A percentile compares a stretch with the other conserved stretches of the same genome.
Conservation (phyloP, 2,797 vertebrate genomes). For the Phalanger gymnotis region DNA sequence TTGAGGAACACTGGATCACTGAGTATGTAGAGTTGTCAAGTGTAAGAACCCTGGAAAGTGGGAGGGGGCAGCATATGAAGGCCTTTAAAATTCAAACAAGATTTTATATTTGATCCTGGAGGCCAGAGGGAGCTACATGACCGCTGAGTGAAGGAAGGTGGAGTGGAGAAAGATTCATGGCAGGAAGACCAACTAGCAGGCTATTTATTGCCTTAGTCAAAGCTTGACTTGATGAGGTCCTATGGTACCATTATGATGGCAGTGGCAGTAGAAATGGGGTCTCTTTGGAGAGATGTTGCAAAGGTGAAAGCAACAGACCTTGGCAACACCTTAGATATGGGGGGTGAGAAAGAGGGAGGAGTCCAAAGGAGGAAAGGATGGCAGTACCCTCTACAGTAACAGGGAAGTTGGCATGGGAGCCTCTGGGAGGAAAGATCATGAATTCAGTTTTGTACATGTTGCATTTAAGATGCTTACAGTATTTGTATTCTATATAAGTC, state of each 20-base stretch:
- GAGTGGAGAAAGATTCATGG: background rate
- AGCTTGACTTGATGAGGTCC: background rate
- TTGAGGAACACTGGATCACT: background rate
- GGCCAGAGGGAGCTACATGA: background rate
- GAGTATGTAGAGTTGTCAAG: background rate
- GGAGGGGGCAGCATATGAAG: background rate
- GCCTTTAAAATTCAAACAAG: background rate
- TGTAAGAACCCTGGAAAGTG: background rate
- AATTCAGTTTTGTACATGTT: background rate
- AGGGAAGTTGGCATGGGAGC: no score
- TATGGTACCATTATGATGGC: background rate
- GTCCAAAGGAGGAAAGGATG: background rate
- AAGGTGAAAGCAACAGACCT: background rate
- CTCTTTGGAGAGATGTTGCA: background rate
- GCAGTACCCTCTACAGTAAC: no score
- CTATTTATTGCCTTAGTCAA: background rate
- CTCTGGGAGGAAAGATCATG: background rate
- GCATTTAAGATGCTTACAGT: background rate
- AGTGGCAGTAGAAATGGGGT: background rate
- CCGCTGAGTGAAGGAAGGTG: background rate
- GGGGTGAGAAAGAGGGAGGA: background rate
- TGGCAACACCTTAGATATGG: background rate
- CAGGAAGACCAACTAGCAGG: background rate
- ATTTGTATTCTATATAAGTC: background rate
- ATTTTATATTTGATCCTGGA: background rate